phyloP scores from a whole-genome alignment of 2,113 vertebrate species.

The Trinectes maculatus region DNA sequence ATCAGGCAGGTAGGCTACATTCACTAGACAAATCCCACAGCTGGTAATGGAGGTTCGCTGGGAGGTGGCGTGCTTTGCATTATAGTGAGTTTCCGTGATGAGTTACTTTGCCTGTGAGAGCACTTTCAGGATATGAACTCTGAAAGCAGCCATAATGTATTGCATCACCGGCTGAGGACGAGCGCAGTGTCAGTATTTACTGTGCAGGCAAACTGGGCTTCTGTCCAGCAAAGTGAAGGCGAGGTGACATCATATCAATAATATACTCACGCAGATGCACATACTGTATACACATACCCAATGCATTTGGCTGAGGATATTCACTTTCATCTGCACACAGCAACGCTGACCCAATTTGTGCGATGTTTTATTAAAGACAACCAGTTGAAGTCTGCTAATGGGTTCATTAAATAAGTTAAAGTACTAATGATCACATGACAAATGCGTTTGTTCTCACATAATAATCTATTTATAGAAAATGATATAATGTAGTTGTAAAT shows the following conservation, averaged over 20 bases:
- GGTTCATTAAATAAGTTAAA: conserved; percentile 19
- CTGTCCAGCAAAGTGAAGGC: conserved; percentile 14
- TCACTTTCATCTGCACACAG: no score
- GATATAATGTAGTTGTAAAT: no score
- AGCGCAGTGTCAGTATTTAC: conserved; percentile 42
- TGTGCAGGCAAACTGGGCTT: conserved; percentile 34
- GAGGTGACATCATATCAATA: conserved; percentile 16
- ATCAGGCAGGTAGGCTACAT: conserved; percentile 7
- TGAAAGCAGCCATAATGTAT: conserved; percentile 42
- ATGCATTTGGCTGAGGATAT: no score
- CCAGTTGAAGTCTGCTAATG: conserved; percentile 10
- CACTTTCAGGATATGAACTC: conserved; percentile 51
- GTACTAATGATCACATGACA: conserved; percentile 25
- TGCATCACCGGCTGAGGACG: conserved; percentile 38
- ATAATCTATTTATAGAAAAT: neutral
- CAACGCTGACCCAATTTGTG: conserved; percentile 1
- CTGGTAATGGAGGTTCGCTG: conserved; percentile 52
- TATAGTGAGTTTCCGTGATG: conserved; percentile 40
- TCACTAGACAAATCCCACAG: conserved; percentile 34
- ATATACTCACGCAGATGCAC: neutral
- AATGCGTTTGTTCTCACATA: neutral
- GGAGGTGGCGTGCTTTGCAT: conserved; percentile 36
- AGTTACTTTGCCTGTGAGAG: conserved; percentile 46
- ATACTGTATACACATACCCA: conserved; percentile 2
- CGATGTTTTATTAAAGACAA: conserved; percentile 31